phyloP scores from a whole-genome alignment of 2,888 invertebrate genomes.

The Stenodema calcarata region DNA sequence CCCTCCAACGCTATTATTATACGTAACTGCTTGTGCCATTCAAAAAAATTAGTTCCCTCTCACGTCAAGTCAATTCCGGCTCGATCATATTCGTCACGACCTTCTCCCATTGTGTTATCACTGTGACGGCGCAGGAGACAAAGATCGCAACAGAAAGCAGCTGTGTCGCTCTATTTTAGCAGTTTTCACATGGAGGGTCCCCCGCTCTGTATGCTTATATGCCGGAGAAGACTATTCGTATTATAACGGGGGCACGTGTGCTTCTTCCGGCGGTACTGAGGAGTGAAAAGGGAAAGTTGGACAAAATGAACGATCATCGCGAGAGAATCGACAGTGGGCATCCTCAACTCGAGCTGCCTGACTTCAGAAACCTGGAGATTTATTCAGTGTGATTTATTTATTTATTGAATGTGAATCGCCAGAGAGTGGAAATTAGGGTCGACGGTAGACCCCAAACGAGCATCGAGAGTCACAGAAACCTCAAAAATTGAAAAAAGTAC shows the following conservation, averaged over 20 bases:
- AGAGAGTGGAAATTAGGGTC: no score
- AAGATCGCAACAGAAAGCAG: neutral
- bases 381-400: neutral
- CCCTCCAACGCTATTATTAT: neutral
- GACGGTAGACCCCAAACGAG: no score
- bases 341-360: no score
- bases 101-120: neutral
- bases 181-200: neutral
- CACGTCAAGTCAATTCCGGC: constrained; percentile 36
- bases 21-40: neutral
- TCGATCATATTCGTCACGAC: constrained; percentile 42
- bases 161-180: neutral
- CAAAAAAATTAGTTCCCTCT: constrained; percentile 40
- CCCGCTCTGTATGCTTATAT: neutral
- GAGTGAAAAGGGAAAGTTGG: no score
- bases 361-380: no score
- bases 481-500: no score
- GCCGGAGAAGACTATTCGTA: neutral
- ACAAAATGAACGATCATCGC: no score
- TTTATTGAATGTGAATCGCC: no score
- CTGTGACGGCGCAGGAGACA: neutral
- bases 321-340: no score
- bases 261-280: no score
- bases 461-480: no score
- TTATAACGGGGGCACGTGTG: neutral